Base-by-base conservation (phyloP, 2,888 invertebrate species). In the Hirtodrosophila histrioides region DNA sequence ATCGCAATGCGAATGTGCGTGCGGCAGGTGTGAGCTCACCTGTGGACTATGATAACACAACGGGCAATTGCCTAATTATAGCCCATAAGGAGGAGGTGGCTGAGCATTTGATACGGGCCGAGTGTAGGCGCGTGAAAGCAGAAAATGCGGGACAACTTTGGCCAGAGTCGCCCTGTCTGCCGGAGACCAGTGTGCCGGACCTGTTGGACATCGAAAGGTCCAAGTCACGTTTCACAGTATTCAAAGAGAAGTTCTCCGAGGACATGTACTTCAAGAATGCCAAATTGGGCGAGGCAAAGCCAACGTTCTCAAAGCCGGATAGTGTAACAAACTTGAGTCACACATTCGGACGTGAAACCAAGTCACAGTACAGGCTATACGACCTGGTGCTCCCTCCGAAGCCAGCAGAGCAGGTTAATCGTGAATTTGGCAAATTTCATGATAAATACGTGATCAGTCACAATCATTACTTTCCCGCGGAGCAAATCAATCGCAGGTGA, bases 221-320 rank as follows among this genome's bases (percentile, higher is more conserved):
- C n/a, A 91, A 90, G 62, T 88, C 89, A 1, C 89, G 89, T 1
- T 91, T 91, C 49, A 45, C 77, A 0, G 69, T 69, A 8, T 91
- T 91, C 55, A 89, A 81, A 41, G 91, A 91, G 45, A 79, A 82
- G 40, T 88, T 91, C 63, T 85, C 82, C 3, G 91, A 91, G 67
- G 86, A 89, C 4, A 73, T 90, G 71, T 90, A 85, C 37, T 81
- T 85, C 6, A 89, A 88, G n/a, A 83, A 79, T 27, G 53, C 86
- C 3, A 70, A 69, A 2, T 56, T 91, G 37, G 90, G 90, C 1
- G 61, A 86, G 33, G 58, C 60, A 0, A 81, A 68, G 8, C 74
- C 77, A 0, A 51, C 85, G 0, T 39, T 67, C 31, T 78, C 90
- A 5, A 91, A 89, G 50, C 90, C 90, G 0, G 78, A 86, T 0